Conservation (phyloP, 2,888 invertebrate species). For the Andrena minutula region DNA sequence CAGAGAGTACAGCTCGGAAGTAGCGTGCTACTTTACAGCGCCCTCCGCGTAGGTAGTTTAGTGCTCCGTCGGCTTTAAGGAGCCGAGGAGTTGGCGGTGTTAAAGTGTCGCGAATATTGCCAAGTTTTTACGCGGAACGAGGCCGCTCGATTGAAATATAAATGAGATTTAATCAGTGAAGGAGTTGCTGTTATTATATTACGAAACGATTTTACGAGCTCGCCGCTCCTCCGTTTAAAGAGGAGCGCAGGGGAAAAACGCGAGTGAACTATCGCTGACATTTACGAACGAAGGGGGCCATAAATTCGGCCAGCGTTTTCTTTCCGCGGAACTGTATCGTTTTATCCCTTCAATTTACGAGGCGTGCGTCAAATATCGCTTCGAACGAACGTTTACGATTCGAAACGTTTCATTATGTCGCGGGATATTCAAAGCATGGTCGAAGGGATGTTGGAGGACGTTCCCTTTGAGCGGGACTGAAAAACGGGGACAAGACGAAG, state of each 20-base stretch:
- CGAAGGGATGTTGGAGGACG: neutral
- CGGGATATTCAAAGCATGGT: neutral
- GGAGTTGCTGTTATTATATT: conserved; percentile 9
- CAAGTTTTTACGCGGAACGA: neutral
- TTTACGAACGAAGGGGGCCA: neutral
- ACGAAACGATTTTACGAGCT: conserved; percentile 6
- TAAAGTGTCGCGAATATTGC: neutral
- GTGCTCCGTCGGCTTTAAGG: neutral
- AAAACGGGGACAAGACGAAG: conserved; percentile 24
- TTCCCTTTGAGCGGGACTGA: neutral
- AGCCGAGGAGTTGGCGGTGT: neutral
- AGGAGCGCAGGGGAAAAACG: neutral
- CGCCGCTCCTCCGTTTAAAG: neutral
- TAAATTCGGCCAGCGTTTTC: conserved; percentile 1
- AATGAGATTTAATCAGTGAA: conserved; percentile 10
- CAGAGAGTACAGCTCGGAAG: neutral
- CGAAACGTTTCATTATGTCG: neutral
- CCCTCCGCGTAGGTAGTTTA: neutral
- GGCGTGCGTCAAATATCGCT: neutral
- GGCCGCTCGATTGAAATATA: conserved; percentile 21
- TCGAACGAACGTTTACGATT: neutral
- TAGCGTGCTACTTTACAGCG: too few relatives aligned
- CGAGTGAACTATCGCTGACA: conserved; percentile 2
- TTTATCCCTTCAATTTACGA: neutral
- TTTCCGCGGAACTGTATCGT: neutral